Evolutionary conservation across 2,797 vertebrate species (phyloP).

Genomic region (Lagorchestes hirsutus): DNA sequence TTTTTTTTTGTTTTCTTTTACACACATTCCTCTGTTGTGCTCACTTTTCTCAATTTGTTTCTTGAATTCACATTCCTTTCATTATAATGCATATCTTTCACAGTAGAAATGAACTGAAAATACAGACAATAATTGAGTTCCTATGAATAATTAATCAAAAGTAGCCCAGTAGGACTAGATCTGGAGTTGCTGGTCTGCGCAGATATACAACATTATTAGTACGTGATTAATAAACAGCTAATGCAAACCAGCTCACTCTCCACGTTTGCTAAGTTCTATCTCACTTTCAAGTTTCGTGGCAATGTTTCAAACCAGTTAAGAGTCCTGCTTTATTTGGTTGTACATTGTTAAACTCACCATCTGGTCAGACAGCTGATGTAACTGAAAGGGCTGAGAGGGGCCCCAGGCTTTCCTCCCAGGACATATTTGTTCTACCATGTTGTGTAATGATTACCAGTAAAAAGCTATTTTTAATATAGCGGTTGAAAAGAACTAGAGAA

Average conservation of each 20-base stretch:
- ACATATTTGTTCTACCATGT: slow-evolving; percentile 83
- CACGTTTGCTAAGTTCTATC: slow-evolving; percentile 78
- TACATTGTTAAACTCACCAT: slow-evolving; percentile 83
- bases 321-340: slow-evolving; percentile 76
- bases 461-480: slow-evolving; percentile 55
- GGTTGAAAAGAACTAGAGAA: slow-evolving; percentile 47
- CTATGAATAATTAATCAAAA: slow-evolving; percentile 79
- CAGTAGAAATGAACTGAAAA: slow-evolving; percentile 74
- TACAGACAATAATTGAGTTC: slow-evolving; percentile 71
- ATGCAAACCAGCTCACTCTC: slow-evolving; percentile 74
- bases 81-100: slow-evolving; percentile 74
- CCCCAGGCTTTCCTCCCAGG: slow-evolving; percentile 81
- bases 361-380: slow-evolving; percentile 82
- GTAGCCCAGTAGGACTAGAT: slow-evolving; percentile 61
- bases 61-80: slow-evolving; percentile 57
- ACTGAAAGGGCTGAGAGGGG: slow-evolving; percentile 81
- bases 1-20: slow-evolving; percentile 27
- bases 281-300: slow-evolving; percentile 79
- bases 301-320: slow-evolving; percentile 80
- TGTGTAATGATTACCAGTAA: slow-evolving; percentile 84
- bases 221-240: slow-evolving; percentile 82
- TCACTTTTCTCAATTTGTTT: slow-evolving; percentile 49
- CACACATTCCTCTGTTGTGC: not conserved
- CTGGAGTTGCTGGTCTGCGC: slow-evolving; percentile 72
- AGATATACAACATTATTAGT: slow-evolving; percentile 79